These are phyloP conservation scores for Rallus crepitans DNA, from an alignment of 2,797 vertebrate species.

Conservation along the genomic window DNA sequence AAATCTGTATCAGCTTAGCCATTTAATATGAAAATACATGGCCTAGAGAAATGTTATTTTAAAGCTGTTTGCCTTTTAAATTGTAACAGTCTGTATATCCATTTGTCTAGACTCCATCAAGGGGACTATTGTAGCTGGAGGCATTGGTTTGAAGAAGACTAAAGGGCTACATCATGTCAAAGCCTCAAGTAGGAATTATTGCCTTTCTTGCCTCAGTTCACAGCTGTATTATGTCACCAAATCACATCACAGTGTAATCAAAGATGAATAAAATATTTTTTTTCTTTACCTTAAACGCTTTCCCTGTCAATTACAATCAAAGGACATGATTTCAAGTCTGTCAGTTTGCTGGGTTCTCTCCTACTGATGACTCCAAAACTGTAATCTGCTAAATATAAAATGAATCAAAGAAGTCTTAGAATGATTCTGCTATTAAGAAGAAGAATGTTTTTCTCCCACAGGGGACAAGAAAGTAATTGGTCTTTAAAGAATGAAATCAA, in stretches of 20 bases:
- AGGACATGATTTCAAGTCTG: conserved; percentile 87
- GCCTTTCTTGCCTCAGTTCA: conserved; percentile 83
- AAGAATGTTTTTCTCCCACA: conserved; percentile 76
- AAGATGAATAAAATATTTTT: conserved; percentile 89
- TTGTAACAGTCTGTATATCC: conserved; percentile 74
- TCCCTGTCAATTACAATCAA: conserved; percentile 94
- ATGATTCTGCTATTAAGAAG: conserved; percentile 85
- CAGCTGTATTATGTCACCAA: conserved; percentile 88
- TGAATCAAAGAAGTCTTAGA: conserved; percentile 84
- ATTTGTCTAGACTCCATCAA: conserved; percentile 82
- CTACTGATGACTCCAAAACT: conserved; percentile 85
- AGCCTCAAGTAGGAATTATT: conserved; percentile 81
- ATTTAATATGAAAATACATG: conserved; percentile 67
- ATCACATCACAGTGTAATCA: conserved; percentile 93
- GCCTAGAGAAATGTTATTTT: conserved; percentile 77
- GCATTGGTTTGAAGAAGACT: conserved; percentile 76
- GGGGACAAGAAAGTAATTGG: conserved; percentile 84
- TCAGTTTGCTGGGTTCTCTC: conserved; percentile 82
- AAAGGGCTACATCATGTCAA: conserved; percentile 81
- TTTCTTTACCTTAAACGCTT: conserved; percentile 85
- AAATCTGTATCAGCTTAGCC: conserved; percentile 37
- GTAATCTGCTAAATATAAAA: conserved; percentile 87
- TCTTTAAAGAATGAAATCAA: conserved; percentile 85
- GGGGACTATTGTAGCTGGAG: conserved; percentile 80
- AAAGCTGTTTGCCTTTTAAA: conserved; percentile 81